Conservation (phyloP, 2,888 invertebrate genomes). For the Arctia plantaginis region DNA sequence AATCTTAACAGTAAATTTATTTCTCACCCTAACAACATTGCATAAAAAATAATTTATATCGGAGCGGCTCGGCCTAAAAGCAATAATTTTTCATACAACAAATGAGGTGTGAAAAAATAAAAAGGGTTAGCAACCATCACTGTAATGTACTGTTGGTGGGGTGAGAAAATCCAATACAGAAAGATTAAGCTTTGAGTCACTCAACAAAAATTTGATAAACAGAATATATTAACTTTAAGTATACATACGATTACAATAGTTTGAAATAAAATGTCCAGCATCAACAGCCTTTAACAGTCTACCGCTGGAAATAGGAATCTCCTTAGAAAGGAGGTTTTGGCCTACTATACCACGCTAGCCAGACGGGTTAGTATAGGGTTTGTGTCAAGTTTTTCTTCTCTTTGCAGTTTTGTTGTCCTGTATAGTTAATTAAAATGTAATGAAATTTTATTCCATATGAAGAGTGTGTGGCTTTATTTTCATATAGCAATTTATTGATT, state of each 20-base stretch:
- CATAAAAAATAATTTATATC: slow-evolving; percentile 15
- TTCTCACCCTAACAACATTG: background rate
- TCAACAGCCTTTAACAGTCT: too few species aligned
- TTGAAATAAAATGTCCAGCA: background rate
- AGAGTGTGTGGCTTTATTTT: background rate
- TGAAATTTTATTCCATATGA: background rate
- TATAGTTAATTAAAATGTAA: too few species aligned
- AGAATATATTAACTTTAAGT: background rate
- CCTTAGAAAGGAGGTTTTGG: too few species aligned
- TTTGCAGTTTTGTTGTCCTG: too few species aligned
- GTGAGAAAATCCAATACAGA: background rate
- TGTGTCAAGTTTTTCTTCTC: too few species aligned
- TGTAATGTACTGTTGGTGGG: slow-evolving; percentile 11
- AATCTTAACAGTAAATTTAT: background rate
- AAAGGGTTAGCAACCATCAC: slow-evolving; percentile 19
- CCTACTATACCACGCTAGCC: too few species aligned
- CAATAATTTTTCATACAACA: slow-evolving; percentile 39
- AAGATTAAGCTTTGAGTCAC: background rate
- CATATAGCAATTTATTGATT: background rate
- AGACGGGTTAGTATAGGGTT: too few species aligned
- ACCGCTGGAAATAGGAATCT: too few species aligned
- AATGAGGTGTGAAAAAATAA: slow-evolving; percentile 40
- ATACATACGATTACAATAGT: background rate
- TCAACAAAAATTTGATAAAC: slow-evolving; percentile 1
- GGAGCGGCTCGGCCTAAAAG: slow-evolving; percentile 6